phyloP scores from a whole-genome alignment of 2,113 vertebrate genomes.

The Grallaria varia region DNA sequence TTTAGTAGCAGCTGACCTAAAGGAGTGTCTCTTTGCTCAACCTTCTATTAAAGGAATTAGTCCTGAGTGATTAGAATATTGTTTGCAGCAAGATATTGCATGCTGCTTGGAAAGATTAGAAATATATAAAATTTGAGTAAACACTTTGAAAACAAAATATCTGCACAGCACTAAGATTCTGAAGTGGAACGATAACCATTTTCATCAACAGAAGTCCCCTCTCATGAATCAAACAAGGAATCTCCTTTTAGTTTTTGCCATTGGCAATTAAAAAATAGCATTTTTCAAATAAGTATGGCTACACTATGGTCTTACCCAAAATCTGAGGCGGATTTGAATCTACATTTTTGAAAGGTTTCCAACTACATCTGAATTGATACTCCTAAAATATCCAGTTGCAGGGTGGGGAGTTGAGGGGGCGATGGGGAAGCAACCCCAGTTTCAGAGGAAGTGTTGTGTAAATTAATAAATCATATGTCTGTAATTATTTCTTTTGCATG shows the following conservation, averaged over 20 bases:
- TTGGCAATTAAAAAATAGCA: conserved; percentile 14
- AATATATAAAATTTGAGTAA: background rate
- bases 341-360: conserved; percentile 55
- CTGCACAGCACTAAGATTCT: conserved; percentile 15
- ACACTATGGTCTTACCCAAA: conserved; percentile 5
- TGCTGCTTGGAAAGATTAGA: background rate
- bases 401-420: too few relatives aligned
- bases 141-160: conserved; percentile 44
- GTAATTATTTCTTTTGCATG: background rate
- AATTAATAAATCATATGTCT: background rate
- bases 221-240: conserved; percentile 50
- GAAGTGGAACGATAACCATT: background rate
- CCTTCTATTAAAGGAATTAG: background rate
- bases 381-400: conserved; percentile 37
- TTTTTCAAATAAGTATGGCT: conserved; percentile 31
- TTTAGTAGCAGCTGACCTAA: background rate
- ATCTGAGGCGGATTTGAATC: conserved; percentile 25
- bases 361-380: conserved; percentile 30
- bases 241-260: conserved; percentile 26
- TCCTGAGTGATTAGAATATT: background rate
- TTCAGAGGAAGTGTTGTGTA: background rate
- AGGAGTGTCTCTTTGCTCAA: background rate
- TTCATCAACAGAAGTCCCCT: conserved; percentile 29
- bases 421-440: too few relatives aligned
- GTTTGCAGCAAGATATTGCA: background rate